Base-by-base conservation (phyloP, 2,113 vertebrate genomes). In the Syngnathus scovelli region DNA sequence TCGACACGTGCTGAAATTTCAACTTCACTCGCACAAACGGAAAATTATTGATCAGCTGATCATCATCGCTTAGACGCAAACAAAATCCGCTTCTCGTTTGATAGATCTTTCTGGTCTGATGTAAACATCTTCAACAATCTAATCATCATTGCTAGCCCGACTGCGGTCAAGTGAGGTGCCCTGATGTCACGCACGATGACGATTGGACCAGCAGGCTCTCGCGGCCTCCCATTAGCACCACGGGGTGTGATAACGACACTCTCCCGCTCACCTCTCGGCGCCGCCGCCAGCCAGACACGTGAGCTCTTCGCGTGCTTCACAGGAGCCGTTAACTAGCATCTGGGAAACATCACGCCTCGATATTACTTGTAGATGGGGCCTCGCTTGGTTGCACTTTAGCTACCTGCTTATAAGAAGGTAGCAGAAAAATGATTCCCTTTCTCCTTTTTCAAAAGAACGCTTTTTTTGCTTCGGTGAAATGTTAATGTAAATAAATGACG, bases 171-270 rank as follows among this genome's bases (percentile, higher is more conserved):
- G 27, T 33, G 27, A 58, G 55, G 5, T 36, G 27, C 6, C 27
- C 55, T 3, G 12, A 36, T 58, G 27, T 58, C 27, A 58, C 16
- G 15, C 13, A 36, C 0, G 54, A 36, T 13, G 54, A 33, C 12
- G 10, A 2, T 39, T 23, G 62, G 46, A 36, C 37, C 51, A 55
- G 43, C 60, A 15, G 13, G 38, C 11, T 27, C 4, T 1, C 61
- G 2, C 21, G 6, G 6, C 13, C 11, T 38, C 56, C 71, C 39
- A 23, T 84, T 78, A 79, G 68, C 55, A 27, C 27, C 27, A 69
- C 69, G n/a, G 63, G 46, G 69, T 63, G 66, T 82, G 70, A 70
- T 75, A 81, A 83, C 71, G 71, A 78, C 62, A n/a, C 23, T 48
- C 38, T 44, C 54, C 38, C 12, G 19, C 65, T 54, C 65, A 56